Conservation (phyloP, 2,797 vertebrate species). For the Poecile montanus region DNA sequence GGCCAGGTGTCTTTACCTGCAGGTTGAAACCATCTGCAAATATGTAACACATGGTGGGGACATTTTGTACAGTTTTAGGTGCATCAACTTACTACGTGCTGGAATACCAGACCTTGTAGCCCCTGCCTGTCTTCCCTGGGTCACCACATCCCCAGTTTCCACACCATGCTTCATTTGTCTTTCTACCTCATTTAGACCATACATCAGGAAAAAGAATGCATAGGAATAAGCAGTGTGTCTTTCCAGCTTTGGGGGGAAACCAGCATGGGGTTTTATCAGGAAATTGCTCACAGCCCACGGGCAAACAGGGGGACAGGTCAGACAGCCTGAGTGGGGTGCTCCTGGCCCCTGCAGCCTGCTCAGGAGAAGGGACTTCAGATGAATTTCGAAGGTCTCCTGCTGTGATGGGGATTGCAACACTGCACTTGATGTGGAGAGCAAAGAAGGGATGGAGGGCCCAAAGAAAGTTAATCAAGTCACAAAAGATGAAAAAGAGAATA, state of each 20-base stretch:
- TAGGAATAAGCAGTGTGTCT: neutral
- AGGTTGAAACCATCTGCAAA: neutral
- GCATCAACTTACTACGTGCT: neutral
- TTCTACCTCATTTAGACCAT: neutral
- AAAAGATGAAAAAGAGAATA: neutral
- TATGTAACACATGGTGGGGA: neutral
- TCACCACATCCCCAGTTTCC: neutral
- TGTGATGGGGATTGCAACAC: neutral
- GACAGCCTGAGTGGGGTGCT: rapidly evolving
- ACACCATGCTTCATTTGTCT: neutral
- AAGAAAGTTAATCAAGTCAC: neutral
- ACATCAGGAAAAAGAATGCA: neutral
- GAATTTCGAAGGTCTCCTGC: neutral
- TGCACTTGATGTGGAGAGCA: neutral
- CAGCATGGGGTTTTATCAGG: neutral
- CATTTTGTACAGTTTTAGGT: neutral
- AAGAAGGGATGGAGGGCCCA: neutral
- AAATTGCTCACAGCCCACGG: neutral
- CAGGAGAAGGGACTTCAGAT: neutral
- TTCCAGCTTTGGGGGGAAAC: neutral
- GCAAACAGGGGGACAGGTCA: neutral
- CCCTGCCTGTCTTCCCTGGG: neutral
- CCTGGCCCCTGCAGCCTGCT: neutral
- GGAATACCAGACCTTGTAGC: neutral
- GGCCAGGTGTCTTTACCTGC: neutral